Conservation (phyloP, 1,140 invertebrate species). For the Drosophila cardini region DNA sequence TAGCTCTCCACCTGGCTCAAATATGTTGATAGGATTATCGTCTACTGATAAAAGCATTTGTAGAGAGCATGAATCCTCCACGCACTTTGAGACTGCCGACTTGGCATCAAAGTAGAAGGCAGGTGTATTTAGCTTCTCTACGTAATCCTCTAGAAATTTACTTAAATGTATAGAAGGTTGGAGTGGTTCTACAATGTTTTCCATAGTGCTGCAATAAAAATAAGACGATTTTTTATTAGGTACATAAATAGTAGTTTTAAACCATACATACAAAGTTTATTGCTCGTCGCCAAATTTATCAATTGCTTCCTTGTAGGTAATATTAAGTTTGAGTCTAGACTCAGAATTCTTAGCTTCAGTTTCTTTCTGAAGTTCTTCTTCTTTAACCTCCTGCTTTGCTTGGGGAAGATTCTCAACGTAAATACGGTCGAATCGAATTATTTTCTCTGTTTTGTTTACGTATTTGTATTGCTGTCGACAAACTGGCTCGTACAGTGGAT, state of each 20-base stretch:
- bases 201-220: constrained; percentile 45
- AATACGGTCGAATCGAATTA: constrained; percentile 85
- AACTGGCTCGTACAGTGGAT: constrained; percentile 85
- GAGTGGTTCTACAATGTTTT: constrained; percentile 17
- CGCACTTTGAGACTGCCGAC: constrained; percentile 13
- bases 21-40: constrained; percentile 40
- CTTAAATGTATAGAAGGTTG: constrained; percentile 39
- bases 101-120: constrained; percentile 42
- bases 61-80: constrained; percentile 54
- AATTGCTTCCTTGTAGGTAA: constrained; percentile 70
- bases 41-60: constrained; percentile 48
- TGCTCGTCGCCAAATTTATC: constrained; percentile 71
- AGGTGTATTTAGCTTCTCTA: constrained; percentile 5
- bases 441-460: constrained; percentile 85
- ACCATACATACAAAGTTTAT: constrained; percentile 15
- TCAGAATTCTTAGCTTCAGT: constrained; percentile 4
- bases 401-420: constrained; percentile 79
- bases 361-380: constrained; percentile 18
- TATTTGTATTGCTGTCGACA: constrained; percentile 84
- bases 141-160: constrained; percentile 51
- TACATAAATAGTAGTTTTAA: neutral
- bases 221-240: too few relatives aligned
- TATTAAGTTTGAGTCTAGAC: constrained; percentile 48
- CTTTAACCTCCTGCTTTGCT: constrained; percentile 25
- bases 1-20: constrained; percentile 48